Evolutionary conservation across 2,888 invertebrate species (phyloP).

Genomic region (Heliconius hortense): DNA sequence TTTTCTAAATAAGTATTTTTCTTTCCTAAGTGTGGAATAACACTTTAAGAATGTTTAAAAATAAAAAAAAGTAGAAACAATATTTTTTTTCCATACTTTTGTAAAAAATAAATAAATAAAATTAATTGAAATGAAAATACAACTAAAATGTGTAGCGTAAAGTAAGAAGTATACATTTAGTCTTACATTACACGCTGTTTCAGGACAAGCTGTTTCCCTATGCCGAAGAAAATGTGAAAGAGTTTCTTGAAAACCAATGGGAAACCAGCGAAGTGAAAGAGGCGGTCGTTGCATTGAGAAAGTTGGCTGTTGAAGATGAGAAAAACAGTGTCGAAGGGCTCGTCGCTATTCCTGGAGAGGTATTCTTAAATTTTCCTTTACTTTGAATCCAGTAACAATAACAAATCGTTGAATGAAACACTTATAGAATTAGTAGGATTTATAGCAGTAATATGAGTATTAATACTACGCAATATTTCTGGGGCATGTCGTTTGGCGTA

Average conservation of each 20-base stretch:
- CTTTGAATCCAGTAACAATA: neutral
- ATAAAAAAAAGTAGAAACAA: no score
- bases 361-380: constrained; percentile 41
- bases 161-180: neutral
- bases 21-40: no score
- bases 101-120: no score
- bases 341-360: constrained; percentile 79
- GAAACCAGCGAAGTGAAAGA: constrained; percentile 85
- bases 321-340: constrained; percentile 82
- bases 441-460: no score
- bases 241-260: constrained; percentile 88
- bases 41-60: no score
- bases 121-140: no score
- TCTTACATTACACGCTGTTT: constrained; percentile 15
- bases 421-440: neutral
- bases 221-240: constrained; percentile 86
- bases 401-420: neutral
- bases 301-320: constrained; percentile 82
- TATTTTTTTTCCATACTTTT: no score
- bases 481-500: no score
- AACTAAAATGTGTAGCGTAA: neutral
- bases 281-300: constrained; percentile 85
- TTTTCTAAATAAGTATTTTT: no score
- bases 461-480: no score
- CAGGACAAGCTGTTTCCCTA: constrained; percentile 91